Conservation (phyloP, 2,888 invertebrate genomes). For the Nemoura dubitans region DNA sequence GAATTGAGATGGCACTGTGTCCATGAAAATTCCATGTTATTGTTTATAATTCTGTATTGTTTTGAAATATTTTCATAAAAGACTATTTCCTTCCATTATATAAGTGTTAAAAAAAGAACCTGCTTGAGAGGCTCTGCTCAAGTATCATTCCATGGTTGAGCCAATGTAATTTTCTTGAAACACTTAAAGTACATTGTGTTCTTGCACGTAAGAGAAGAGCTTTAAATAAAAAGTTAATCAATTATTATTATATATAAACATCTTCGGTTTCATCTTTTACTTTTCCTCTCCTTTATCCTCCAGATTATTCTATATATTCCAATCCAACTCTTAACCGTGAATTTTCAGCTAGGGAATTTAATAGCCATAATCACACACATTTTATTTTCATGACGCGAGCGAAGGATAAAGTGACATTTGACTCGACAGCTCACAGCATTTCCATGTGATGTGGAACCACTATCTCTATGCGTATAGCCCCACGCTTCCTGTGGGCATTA, state of each 20-base stretch:
- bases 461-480: neutral
- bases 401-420: too few species aligned
- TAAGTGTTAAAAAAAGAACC: neutral
- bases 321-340: too few species aligned
- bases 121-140: neutral
- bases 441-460: neutral
- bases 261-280: neutral
- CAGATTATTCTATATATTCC: too few species aligned
- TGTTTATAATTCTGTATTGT: neutral
- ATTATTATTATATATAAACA: neutral
- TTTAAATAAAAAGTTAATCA: neutral
- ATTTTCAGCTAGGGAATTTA: too few species aligned
- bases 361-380: too few species aligned
- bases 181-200: neutral
- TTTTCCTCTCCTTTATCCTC: neutral
- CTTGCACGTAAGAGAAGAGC: neutral
- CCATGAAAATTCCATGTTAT: slow-evolving; percentile 14
- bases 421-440: too few species aligned
- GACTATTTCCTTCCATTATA: neutral
- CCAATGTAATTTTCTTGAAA: neutral
- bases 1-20: neutral
- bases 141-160: neutral
- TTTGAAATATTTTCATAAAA: neutral
- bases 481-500: neutral
- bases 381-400: too few species aligned